A percentile compares a stretch with the other conserved stretches of the same genome.
phyloP scores from a whole-genome alignment of 2,888 invertebrate species.

The Chaetoderma sp. region DNA sequence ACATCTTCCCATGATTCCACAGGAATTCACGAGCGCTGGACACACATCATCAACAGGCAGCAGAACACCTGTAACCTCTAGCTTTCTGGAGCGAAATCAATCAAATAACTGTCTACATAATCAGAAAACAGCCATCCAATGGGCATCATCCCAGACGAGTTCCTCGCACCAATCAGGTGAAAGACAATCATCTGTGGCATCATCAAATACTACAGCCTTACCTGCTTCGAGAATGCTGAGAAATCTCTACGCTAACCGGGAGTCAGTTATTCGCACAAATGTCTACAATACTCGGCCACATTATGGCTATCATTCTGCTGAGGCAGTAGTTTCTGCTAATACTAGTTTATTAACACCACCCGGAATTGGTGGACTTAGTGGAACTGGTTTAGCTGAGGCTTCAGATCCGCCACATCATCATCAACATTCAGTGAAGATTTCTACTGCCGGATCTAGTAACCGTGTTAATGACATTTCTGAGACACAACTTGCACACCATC shows the following conservation, averaged over 20 bases:
- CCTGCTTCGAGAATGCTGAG: conserved; percentile 91
- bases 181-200: no score
- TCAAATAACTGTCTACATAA: conserved; percentile 14
- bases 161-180: conserved; percentile 72
- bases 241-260: conserved; percentile 91
- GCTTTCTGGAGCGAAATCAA: conserved; percentile 78
- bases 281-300: conserved; percentile 53
- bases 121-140: conserved; percentile 78
- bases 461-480: no score
- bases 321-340: no score
- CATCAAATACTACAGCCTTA: conserved; percentile 68
- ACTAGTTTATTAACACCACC: conserved; percentile 92
- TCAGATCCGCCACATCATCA: conserved; percentile 5
- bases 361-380: conserved; percentile 82
- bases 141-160: conserved; percentile 80
- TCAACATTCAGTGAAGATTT: no score
- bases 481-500: conserved; percentile 15
- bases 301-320: conserved; percentile 51
- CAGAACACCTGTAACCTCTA: conserved; percentile 60
- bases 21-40: conserved; percentile 62
- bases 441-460: no score
- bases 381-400: conserved; percentile 40
- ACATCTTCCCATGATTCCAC: conserved; percentile 75
- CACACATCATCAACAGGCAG: conserved; percentile 1
- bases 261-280: conserved; percentile 94